Base-by-base conservation (phyloP, 1,140 invertebrate species). In the Hypothenemus hampei region DNA sequence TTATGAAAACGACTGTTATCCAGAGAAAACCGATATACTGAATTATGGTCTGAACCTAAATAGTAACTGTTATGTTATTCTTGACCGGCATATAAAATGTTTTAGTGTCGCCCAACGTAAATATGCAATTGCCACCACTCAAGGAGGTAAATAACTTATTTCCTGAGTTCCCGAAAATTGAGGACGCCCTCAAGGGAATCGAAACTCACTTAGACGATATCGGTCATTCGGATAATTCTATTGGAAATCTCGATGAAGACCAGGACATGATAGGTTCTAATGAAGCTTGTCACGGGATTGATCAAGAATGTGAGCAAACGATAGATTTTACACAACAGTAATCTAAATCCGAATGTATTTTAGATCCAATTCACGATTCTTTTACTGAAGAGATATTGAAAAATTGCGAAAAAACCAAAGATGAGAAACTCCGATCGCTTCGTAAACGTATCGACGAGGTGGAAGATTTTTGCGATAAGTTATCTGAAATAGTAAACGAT, bases 151-250 rank as follows among this genome's bases (percentile, higher is more conserved):
- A 53, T 21, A 19, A 53, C 10, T 18, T 44, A 7, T 44, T 53
- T 35, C 50, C 50, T 7, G 39, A 53, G 22, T 53, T 53, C 26
- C 52, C 45, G 1, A 46, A 64, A 45, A 58, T 62, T 18, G 59
- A 59, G 15, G 45, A 64, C 18, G 58, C 55, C 11, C 36, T 64
- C 3, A 46, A 49, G 24, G 49, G 35, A 47, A 55, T 55, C n/a
- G 48, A 48, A 36, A 19, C 11, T 4, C 26, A 56, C 15, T 13
- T 60, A 6, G 58, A 60, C 11, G 29, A 56, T 19, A 56, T 60
- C 10, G 53, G 37, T n/a, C n/a, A n/a, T n/a, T n/a, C n/a, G n/a
- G n/a, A n/a, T n/a, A n/a, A n/a, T n/a, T n/a, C n/a, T n/a, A n/a
- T n/a, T n/a, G n/a, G n/a, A 11, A 20, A 47, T n/a, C n/a, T 29